Evolutionary conservation across 1,140 invertebrate genomes (phyloP), one percentile per base, ranked within the genome.

Genomic region (Euura saliciscinereae): DNA sequence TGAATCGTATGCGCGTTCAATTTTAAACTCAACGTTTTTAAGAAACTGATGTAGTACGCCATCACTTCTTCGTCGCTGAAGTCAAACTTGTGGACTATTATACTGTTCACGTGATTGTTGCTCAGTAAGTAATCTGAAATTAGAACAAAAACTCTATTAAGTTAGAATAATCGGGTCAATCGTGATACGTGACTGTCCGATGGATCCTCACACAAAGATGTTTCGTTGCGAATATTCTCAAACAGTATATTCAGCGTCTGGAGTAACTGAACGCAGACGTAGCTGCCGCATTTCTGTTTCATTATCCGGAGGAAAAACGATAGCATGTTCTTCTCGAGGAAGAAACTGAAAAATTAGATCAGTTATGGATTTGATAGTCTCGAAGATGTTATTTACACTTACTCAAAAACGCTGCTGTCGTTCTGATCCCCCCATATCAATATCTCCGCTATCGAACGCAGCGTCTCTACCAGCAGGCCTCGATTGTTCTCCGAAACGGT

Each of bases 381-480:
- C 44, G 43, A 64, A 73, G 4, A 65, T 65, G 44, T 44, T 65
- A 11, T 46, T 51, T 70, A 70, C 76, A 91, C 95, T 93, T 91
- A 99, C 98, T 99, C 98, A 90, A 99, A 99, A 45, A 99, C 98
- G 74, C 97, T 95, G 75, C 97, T 97, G 86, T 99, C 99, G 93
- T 99, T 99, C 89, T 99, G 98, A 89, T 99, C 99, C 44, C 99
- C 98, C 98, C 99, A 99, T 84, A 99, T 99, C 7, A 99, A 89
- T 83, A 99, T 99, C 89, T 99, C 98, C 42, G 98, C 97, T 80
- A 99, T 99, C 59, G 96, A 98, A 77, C 98, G 90, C 68, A 99
- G 87, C 0, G 97, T 99, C 89, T 99, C 98, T 10, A 99, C 98
- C n/a, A 99, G 87, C 11, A 99, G 90, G 44, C 95, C 94, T 78